These are phyloP conservation scores for Wasmannia auropunctata DNA, from an alignment of 1,140 invertebrate species.

Conservation along the genomic window DNA sequence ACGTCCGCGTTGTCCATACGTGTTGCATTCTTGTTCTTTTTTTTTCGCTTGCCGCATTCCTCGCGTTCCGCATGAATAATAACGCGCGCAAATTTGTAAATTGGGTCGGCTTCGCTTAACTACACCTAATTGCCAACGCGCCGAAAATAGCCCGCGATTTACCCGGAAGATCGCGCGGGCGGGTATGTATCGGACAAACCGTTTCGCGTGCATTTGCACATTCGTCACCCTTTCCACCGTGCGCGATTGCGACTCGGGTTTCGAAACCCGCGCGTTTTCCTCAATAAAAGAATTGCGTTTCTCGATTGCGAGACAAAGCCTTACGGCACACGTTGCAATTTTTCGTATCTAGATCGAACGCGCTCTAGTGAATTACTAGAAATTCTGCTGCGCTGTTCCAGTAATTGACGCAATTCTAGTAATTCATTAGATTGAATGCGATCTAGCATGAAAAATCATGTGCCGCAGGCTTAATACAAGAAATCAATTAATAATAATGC, in stretches of 20 bases:
- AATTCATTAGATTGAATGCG: no score
- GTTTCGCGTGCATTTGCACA: neutral
- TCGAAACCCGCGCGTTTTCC: neutral
- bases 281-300: neutral
- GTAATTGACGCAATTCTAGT: no score
- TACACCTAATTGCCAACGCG: slow-evolving; percentile 39
- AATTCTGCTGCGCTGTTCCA: no score
- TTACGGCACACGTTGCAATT: neutral
- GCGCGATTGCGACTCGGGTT: neutral
- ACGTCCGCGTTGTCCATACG: neutral
- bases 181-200: slow-evolving; percentile 26
- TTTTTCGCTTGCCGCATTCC: neutral
- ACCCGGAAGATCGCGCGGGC: slow-evolving; percentile 25
- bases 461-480: no score
- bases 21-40: neutral
- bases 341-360: neutral
- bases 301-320: neutral
- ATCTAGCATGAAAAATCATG: no score
- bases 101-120: slow-evolving; percentile 35
- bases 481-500: no score
- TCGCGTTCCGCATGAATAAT: neutral
- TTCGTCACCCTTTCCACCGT: neutral
- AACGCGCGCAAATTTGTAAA: slow-evolving; percentile 33
- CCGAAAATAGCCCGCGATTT: slow-evolving; percentile 47
- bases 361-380: neutral